A percentile compares a stretch with the other conserved stretches of the same genome.
These are phyloP conservation scores for Hippopotamyrus pictus DNA, from an alignment of 2,797 vertebrate species.

Conservation along the genomic window DNA sequence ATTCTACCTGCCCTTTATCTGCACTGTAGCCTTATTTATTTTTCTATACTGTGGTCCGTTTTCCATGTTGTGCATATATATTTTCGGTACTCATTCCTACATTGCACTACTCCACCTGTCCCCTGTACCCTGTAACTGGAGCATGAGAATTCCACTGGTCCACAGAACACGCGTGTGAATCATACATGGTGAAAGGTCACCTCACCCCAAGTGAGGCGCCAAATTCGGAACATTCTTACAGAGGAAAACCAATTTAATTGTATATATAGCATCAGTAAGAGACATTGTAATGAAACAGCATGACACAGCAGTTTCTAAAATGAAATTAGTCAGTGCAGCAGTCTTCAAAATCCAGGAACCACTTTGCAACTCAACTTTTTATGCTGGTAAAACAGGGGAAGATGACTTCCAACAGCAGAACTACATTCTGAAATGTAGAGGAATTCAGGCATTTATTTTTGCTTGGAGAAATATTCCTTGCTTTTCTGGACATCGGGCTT, in stretches of 20 bases:
- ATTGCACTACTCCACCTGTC: not conserved
- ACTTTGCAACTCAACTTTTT: not conserved
- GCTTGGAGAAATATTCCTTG: conserved; percentile 95
- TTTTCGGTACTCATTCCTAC: not conserved
- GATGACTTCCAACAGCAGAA: not conserved
- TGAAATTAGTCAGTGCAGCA: not conserved
- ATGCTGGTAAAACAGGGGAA: not conserved
- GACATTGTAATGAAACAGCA: not conserved
- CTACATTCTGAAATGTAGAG: not conserved
- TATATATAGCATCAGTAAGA: not conserved
- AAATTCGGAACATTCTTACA: not conserved
- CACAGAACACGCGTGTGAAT: not conserved
- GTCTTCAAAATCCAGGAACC: not conserved
- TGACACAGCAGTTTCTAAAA: not conserved
- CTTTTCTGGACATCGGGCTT: conserved; percentile 91
- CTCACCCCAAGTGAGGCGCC: not conserved
- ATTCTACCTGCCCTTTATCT: not conserved
- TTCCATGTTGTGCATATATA: not conserved
- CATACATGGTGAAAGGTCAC: not conserved
- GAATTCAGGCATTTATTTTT: conserved; percentile 51
- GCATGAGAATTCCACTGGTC: not conserved
- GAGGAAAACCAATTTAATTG: not conserved
- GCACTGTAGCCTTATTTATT: not conserved
- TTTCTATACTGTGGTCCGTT: not conserved
- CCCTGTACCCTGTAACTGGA: not conserved